Evolutionary conservation across 2,113 vertebrate species (phyloP), one percentile per base, ranked within the genome.

Genomic region (rabbit (Oryctolagus cuniculus)): DNA sequence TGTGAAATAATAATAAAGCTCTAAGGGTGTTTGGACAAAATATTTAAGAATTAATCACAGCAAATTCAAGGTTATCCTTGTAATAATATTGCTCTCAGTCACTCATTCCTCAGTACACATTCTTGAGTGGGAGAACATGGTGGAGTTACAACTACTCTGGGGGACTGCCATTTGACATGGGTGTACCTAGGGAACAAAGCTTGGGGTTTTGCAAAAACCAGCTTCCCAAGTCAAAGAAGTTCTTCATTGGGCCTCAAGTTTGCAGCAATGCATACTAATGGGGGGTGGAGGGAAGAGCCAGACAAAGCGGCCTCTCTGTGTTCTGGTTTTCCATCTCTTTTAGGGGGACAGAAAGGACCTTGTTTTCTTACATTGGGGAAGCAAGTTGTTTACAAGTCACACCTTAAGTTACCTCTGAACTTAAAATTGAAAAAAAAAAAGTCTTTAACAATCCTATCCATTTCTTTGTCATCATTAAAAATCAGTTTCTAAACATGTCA

Each of bases 191-290:
- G 87, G 19, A 83, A 95, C 83, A 92, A 93, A 96, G 77, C 44
- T 91, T 84, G 87, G 67, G 58, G 70, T 91, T 89, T 95, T 91
- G 51, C 77, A 91, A 93, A 94, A 94, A 81, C 24, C 70, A 89
- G 5, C 38, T 66, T 79, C 53, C 83, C 88, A 82, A 83, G 87
- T 93, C 85, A 89, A 86, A 95, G 66, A 92, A 87, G 61, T 91
- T 72, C 77, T 21, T 91, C 63, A 13, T 16, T 74, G 64, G 75
- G 74, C 64, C 51, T 94, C 29, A 38, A 31, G 80, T 51, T 70
- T 87, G 64, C 55, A 75, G 69, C 44, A 92, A 34, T 36, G 87
- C 93, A 93, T 96, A 73, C 90, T 91, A 91, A 96, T 77, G 12
- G 77, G 17, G 51, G 31, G 4, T 36, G 16, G 55, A 8, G 11